A percentile compares a stretch with the other conserved stretches of the same genome.
Evolutionary conservation across 2,113 vertebrate species (phyloP).

Genomic region (Dendropsophus ebraccatus): DNA sequence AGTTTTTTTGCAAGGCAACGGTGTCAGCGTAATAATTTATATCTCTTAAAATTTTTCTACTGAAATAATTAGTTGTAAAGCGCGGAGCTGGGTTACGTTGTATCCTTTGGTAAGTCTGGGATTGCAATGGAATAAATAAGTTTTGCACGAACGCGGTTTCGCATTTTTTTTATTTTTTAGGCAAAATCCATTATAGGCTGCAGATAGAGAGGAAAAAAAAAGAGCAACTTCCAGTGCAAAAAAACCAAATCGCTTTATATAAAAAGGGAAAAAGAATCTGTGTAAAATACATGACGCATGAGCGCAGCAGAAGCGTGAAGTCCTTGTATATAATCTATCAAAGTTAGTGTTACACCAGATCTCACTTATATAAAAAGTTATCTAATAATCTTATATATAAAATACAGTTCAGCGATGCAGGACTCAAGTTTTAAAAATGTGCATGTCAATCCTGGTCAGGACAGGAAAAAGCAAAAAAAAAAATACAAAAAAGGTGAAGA

Average conservation of each 20-base stretch:
- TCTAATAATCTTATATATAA: conserved; percentile 18
- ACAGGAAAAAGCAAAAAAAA: not conserved
- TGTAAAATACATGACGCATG: not conserved
- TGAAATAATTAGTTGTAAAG: not conserved
- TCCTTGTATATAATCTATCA: not conserved
- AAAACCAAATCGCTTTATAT: not conserved
- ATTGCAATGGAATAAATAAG: conserved; percentile 82
- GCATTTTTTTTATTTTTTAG: too few relatives aligned
- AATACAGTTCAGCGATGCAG: conserved; percentile 41
- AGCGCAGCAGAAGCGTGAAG: not conserved
- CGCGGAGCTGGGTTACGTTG: conserved; percentile 60
- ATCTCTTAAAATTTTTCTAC: too few relatives aligned
- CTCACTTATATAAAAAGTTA: conserved; percentile 21
- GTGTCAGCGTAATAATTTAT: too few relatives aligned
- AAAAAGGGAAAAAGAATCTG: not conserved
- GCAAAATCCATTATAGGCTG: not conserved
- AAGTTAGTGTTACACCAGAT: not conserved
- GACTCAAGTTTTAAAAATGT: not conserved
- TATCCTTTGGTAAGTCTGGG: conserved; percentile 88
- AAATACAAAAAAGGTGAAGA: not conserved
- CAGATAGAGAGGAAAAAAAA: too few relatives aligned
- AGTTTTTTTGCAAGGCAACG: not conserved
- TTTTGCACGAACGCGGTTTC: not conserved
- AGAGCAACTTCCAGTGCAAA: not conserved
- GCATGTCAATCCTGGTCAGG: not conserved